phyloP scores from a whole-genome alignment of 2,797 vertebrate species.

The Chelon auratus region DNA sequence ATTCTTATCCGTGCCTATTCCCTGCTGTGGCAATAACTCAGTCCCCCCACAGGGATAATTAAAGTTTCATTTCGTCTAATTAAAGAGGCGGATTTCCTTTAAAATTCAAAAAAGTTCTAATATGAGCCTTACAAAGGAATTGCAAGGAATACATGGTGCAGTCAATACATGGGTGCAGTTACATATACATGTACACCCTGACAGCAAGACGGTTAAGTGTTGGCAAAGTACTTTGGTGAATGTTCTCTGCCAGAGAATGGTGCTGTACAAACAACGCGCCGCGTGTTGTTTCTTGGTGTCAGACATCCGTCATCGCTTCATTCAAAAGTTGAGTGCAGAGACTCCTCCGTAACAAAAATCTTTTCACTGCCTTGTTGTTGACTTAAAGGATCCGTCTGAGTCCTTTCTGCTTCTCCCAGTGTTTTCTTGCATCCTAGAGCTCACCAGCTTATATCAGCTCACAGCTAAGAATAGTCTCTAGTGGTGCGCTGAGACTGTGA shows the following conservation, averaged over 20 bases:
- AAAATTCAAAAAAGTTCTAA: constrained; percentile 45
- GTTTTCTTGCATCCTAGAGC: background rate
- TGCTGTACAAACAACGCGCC: constrained; percentile 22
- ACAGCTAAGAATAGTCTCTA: constrained; percentile 4
- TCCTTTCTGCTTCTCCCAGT: background rate
- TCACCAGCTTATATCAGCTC: background rate
- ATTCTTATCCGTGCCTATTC: constrained; percentile 63
- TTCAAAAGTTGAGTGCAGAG: background rate
- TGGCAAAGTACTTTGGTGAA: too few species aligned
- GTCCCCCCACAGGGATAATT: constrained; percentile 72
- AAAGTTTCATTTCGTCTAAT: constrained; percentile 77
- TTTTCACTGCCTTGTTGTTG: constrained; percentile 1
- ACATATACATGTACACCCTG: background rate
- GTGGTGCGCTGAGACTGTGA: background rate
- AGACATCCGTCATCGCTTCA: constrained; percentile 11
- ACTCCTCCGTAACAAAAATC: background rate
- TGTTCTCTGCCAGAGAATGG: background rate
- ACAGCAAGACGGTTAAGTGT: too few species aligned
- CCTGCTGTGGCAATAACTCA: constrained; percentile 58
- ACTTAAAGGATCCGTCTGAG: background rate
- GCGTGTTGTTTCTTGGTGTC: constrained; percentile 5
- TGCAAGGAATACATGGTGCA: constrained; percentile 23
- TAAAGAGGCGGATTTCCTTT: constrained; percentile 66
- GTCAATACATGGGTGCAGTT: constrained; percentile 5
- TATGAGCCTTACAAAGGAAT: constrained; percentile 10